phyloP scores from a whole-genome alignment of 2,113 vertebrate species.

The Chamaetylas fuelleborni region DNA sequence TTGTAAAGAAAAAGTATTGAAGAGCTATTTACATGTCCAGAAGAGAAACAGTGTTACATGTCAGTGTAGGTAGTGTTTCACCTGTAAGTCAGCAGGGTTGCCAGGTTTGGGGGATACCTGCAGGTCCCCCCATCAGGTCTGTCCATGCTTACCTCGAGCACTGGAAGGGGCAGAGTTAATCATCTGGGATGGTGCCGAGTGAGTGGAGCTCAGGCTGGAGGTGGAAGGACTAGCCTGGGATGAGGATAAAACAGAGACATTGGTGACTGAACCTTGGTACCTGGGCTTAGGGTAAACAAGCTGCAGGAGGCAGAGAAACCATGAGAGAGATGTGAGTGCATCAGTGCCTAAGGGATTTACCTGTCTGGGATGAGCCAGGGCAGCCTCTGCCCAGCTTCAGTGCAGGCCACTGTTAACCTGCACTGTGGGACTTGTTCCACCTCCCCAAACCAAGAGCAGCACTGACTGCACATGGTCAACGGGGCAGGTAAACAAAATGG shows the following conservation, averaged over 20 bases:
- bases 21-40: not conserved
- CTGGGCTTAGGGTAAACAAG: conserved; percentile 60
- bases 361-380: not conserved
- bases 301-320: conserved; percentile 62
- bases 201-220: conserved; percentile 93
- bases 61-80: not conserved
- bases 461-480: accelerated
- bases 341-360: not conserved
- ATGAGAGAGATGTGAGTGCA: not conserved
- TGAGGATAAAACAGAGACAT: conserved; percentile 71
- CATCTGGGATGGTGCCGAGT: conserved; percentile 92
- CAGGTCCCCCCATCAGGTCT: not conserved
- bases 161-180: conserved; percentile 92
- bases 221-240: conserved; percentile 92
- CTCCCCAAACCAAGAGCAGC: not conserved
- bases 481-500: not conserved
- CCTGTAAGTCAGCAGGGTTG: not conserved
- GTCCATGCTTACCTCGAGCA: conserved; percentile 86
- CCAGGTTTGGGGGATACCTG: not conserved
- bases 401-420: not conserved
- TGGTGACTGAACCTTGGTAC: conserved; percentile 71
- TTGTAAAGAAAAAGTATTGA: not conserved
- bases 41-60: not conserved
- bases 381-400: not conserved
- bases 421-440: not conserved